Percentiles rank a stretch among this genome's conserved stretches.
Evolutionary conservation across 2,888 invertebrate species (phyloP).

Genomic region (Acronicta alni): DNA sequence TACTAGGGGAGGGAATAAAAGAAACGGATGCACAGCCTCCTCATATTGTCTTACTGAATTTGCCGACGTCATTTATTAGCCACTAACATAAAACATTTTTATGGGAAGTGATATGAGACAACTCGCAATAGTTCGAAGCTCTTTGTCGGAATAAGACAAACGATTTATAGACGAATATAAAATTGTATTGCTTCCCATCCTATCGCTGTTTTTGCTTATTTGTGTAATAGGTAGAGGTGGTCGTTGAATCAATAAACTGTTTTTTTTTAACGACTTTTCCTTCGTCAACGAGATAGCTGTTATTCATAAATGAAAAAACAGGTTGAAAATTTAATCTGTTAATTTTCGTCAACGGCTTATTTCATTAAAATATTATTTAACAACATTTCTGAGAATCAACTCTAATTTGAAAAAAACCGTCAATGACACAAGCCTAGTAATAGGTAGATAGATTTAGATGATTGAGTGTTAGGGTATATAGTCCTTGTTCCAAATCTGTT

Average conservation of each 20-base stretch:
- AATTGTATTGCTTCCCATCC: slow-evolving; percentile 75
- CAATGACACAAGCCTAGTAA: too few relatives aligned
- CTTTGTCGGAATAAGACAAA: slow-evolving; percentile 78
- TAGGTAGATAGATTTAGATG: too few relatives aligned
- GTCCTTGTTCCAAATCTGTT: not conserved
- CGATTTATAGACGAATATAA: slow-evolving; percentile 84
- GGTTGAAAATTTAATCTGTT: too few relatives aligned
- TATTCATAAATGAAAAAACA: too few relatives aligned
- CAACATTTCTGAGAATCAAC: too few relatives aligned
- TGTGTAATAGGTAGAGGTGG: too few relatives aligned
- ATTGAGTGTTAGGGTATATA: slow-evolving; percentile 38
- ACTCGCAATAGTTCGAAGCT: slow-evolving; percentile 76
- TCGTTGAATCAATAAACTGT: too few relatives aligned
- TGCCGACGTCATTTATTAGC: slow-evolving; percentile 89
- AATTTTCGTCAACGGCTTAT: too few relatives aligned
- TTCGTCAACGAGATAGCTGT: too few relatives aligned
- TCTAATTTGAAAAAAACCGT: too few relatives aligned
- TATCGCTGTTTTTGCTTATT: slow-evolving; percentile 64
- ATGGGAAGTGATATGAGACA: slow-evolving; percentile 85
- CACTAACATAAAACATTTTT: slow-evolving; percentile 89
- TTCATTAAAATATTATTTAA: too few relatives aligned
- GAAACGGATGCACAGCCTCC: slow-evolving; percentile 83
- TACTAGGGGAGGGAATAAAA: slow-evolving; percentile 81
- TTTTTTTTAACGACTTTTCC: too few relatives aligned
- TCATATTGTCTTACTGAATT: slow-evolving; percentile 88